A percentile compares a stretch with the other conserved stretches of the same genome.
These are phyloP conservation scores for Probaryconus sp. DNA, from an alignment of 1,140 invertebrate genomes.

Conservation along the genomic window DNA sequence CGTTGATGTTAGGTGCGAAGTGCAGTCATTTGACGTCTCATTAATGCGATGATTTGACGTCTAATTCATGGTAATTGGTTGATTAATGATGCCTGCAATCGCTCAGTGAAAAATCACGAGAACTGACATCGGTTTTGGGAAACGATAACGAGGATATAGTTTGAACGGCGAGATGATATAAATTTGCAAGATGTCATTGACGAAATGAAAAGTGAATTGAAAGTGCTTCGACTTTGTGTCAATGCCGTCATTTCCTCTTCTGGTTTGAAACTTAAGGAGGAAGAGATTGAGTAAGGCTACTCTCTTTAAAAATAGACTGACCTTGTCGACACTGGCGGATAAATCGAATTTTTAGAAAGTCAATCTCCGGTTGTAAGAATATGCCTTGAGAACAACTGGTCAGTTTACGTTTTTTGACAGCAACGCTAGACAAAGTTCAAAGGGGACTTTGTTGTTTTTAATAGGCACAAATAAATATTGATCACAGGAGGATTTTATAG, in stretches of 20 bases:
- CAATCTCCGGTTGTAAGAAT: slow-evolving; percentile 10
- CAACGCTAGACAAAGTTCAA: no score
- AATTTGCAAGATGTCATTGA: slow-evolving; percentile 42
- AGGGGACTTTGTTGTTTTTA: no score
- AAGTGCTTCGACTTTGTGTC: slow-evolving; percentile 24
- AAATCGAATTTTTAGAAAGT: slow-evolving; percentile 44
- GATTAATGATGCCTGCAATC: slow-evolving; percentile 26
- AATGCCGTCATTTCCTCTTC: slow-evolving; percentile 46
- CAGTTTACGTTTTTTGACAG: no score
- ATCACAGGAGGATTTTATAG: no score
- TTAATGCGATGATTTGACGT: slow-evolving; percentile 20
- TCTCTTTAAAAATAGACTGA: slow-evolving; percentile 48
- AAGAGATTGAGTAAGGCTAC: slow-evolving; percentile 50
- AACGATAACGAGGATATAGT: no score
- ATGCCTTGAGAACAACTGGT: no score
- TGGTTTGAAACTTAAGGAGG: slow-evolving; percentile 46
- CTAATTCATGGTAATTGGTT: slow-evolving; percentile 4
- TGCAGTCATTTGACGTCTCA: slow-evolving; percentile 10
- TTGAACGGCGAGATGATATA: no score
- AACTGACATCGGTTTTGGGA: no score
- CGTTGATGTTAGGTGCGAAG: slow-evolving; percentile 7
- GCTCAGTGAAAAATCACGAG: no score
- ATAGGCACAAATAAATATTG: no score
- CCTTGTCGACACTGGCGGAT: slow-evolving; percentile 30
- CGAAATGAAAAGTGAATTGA: slow-evolving; percentile 43